Base-by-base conservation (phyloP, 2,888 invertebrate genomes). In the Drosophila recens region DNA sequence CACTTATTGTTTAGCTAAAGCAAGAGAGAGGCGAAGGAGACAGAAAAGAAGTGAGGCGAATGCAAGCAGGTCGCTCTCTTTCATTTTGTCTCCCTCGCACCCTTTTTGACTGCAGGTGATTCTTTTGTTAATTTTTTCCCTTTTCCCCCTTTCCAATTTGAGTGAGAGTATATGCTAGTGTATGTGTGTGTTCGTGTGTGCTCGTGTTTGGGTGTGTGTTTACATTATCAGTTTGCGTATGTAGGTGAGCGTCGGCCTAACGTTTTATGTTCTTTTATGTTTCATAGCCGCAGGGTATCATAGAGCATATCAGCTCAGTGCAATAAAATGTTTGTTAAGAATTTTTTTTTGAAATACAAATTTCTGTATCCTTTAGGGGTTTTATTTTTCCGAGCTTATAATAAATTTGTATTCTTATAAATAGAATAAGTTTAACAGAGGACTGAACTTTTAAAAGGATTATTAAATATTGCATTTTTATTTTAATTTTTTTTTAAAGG, bases 201-300 rank as follows among this genome's bases (percentile, higher is more conserved):
- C 5, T 23, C 0, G 23, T 23, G 33, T 58, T 30, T 63, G 20
- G 1, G 23, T 34, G 40, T 67, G 54, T 67, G 59, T 73, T 54
- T 79, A 62, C 64, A 58, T 67, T 67, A 58, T 68, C 62, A 66
- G 56, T 53, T 51, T 53, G 51, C 36, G 30, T 70, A 79, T 82
- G 64, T 85, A 79, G 82, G 82, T 79, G 72, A 85, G 53, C 82
- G 75, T 51, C 68, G 79, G 72, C 70, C 68, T 79, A 73, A 42
- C 59, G 59, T 46, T 67, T 59, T 58, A 58, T 72, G 46, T 48
- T 58, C 20, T 43, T 34, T 51, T 59, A 53, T 58, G 64, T 58
- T 65, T 57, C 48, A 51, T 57, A 48, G 20, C 11, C 42, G 23
- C 43, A 67, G 68, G 38, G 74, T 61, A 65, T 54, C 1, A 20